Conservation (phyloP, 2,888 invertebrate species). For the Acanthosepion lycidas region DNA sequence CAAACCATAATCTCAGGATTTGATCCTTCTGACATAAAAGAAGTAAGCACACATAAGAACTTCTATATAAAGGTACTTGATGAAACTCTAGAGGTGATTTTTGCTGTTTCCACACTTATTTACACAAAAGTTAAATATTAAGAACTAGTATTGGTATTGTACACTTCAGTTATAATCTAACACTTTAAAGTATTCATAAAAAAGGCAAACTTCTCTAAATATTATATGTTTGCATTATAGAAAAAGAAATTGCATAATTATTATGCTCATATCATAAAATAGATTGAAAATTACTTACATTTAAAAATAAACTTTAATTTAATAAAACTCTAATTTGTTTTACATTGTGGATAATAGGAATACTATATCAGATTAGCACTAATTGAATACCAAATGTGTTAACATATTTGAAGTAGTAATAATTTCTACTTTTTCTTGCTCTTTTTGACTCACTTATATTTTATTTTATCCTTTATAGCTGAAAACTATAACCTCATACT, state of each 20-base stretch:
- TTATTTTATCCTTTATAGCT: no score
- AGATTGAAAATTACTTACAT: background rate
- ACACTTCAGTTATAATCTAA: no score
- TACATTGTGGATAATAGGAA: background rate
- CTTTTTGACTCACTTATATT: no score
- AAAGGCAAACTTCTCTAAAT: background rate
- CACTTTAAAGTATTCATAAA: background rate
- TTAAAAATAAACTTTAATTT: background rate
- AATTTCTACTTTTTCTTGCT: no score
- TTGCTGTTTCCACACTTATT: background rate
- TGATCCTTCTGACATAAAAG: constrained; percentile 38
- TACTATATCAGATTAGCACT: no score
- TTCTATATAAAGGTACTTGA: constrained; percentile 44
- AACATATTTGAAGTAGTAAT: no score
- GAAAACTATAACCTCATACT: no score
- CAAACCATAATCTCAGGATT: background rate
- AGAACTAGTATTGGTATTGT: background rate
- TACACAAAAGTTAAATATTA: background rate
- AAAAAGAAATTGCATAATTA: background rate
- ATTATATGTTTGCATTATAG: background rate
- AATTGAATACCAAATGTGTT: no score
- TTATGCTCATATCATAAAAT: background rate
- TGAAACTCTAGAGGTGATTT: background rate
- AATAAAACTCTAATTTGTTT: background rate
- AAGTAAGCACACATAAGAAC: constrained; percentile 45